Base-by-base conservation (phyloP, 2,113 vertebrate genomes). In the Oenanthe oenanthe region DNA sequence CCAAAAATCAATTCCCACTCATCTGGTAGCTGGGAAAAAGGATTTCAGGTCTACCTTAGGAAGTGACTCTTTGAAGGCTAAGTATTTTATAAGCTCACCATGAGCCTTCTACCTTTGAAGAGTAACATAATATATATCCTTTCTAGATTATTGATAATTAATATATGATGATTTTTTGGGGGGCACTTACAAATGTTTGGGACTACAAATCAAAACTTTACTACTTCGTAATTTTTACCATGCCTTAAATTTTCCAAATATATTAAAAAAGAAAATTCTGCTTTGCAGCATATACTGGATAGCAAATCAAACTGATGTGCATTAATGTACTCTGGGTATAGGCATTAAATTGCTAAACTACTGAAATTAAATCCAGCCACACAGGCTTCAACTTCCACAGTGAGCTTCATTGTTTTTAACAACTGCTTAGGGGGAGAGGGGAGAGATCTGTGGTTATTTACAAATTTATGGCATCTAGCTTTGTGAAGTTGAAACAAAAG, bases 401-500 rank as follows among this genome's bases (percentile, higher is more conserved):
- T 40, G 29, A 89, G 22, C 17, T 68, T 45, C 86, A 63, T 56
- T 89, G 80, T 82, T 89, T 92, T 95, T 91, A 92, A 81, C 48
- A 56, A 85, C 36, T 61, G 56, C 76, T 78, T 87, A 40, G 29
- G 24, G 65, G 36, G 31, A 92, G 31, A 91, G 17, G 31, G 56
- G 26, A 92, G 72, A 89, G 78, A 84, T 61, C 40, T 61, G 26
- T 71, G 31, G 70, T 89, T 89, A 95, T 92, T 89, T 95, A 92
- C 80, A 62, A 93, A 95, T 82, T 85, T 88, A 68, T 26, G 50
- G 89, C 67, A 89, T 78, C 68, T 80, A 72, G 80, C 56, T 73
- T 92, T 91, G 48, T 82, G 65, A 84, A 95, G 42, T 73, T 88
- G 61, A 89, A 94, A 95, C 92, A 93, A 78, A 89, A 86, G 84